A percentile compares a stretch with the other conserved stretches of the same genome.
phyloP scores from a whole-genome alignment of 2,797 vertebrate genomes.

The Myotis vivesi region DNA sequence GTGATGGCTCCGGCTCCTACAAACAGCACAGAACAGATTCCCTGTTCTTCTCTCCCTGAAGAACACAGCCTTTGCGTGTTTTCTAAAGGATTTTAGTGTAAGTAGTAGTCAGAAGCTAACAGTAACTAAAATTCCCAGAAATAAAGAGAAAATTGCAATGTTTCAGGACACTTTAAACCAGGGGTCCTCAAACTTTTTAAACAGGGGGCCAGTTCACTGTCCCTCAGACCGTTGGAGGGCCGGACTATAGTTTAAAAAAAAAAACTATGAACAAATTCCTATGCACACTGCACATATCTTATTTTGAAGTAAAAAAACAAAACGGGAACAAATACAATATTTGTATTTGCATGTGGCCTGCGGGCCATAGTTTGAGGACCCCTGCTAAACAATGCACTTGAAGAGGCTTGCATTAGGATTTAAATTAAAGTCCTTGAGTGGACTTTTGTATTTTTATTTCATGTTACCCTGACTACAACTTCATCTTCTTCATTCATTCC shows the following conservation, averaged over 20 bases:
- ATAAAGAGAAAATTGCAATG: not conserved
- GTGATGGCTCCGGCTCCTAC: not conserved
- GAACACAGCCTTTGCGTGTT: not conserved
- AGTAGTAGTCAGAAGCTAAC: not conserved
- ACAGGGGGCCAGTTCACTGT: too few species aligned
- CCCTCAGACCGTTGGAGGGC: too few species aligned
- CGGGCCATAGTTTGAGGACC: too few species aligned
- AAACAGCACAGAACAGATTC: not conserved
- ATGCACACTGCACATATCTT: too few species aligned
- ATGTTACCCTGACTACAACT: not conserved
- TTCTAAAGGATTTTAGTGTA: constrained; percentile 1
- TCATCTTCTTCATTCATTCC: not conserved
- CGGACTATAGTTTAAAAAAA: too few species aligned
- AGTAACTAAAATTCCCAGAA: constrained; percentile 20
- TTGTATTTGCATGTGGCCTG: too few species aligned
- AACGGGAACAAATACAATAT: too few species aligned
- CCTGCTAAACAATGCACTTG: not conserved
- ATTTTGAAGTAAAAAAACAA: too few species aligned
- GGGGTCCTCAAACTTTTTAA: too few species aligned
- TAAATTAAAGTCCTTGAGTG: constrained; percentile 35
- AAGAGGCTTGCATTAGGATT: constrained; percentile 20
- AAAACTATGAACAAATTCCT: too few species aligned
- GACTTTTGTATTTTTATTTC: constrained; percentile 44
- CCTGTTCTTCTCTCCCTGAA: not conserved
- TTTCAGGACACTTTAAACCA: not conserved